Conservation (phyloP, 2,113 vertebrate species). For the Arizona elegans region DNA sequence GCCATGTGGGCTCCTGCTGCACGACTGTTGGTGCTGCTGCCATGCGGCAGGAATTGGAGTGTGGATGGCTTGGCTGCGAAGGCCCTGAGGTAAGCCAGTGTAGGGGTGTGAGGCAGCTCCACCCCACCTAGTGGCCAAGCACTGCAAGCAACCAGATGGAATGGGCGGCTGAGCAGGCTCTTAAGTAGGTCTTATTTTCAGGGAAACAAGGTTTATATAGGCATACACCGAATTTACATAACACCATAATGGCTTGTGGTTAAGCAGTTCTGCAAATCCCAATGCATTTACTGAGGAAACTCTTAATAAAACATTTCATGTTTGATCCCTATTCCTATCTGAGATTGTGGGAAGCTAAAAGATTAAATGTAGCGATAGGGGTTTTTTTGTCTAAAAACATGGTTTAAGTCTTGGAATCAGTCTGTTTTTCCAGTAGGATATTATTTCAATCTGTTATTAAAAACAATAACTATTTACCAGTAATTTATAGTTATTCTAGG, state of each 20-base stretch:
- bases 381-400: neutral
- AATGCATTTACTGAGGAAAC: neutral
- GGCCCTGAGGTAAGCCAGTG: too few species aligned
- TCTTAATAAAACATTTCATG: neutral
- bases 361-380: neutral
- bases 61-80: too few species aligned
- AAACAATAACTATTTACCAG: neutral
- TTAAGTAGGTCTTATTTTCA: too few species aligned
- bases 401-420: neutral
- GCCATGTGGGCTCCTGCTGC: too few species aligned
- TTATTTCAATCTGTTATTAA: neutral
- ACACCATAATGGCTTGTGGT: neutral
- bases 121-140: too few species aligned
- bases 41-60: too few species aligned
- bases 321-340: neutral
- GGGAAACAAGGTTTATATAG: neutral
- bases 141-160: too few species aligned
- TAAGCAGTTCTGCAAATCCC: neutral
- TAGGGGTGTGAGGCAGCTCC: too few species aligned
- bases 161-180: too few species aligned
- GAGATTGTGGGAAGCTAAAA: neutral
- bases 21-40: too few species aligned
- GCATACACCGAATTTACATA: neutral
- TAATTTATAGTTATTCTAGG: neutral
- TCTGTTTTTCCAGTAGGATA: neutral